Conservation (phyloP, 1,140 invertebrate genomes). For the Drosophila prosaltans region DNA sequence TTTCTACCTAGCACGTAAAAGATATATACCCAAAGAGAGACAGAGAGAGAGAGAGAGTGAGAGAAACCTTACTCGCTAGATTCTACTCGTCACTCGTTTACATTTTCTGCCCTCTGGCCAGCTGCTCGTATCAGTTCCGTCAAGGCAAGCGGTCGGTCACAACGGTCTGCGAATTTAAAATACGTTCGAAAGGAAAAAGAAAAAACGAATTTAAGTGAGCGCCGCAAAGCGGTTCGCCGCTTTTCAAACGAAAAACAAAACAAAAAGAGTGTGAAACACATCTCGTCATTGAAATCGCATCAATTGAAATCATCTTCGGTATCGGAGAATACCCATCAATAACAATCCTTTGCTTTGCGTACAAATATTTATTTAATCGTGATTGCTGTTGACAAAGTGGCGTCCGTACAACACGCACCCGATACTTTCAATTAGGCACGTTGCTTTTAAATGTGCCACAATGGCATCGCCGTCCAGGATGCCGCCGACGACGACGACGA, state of each 20-base stretch:
- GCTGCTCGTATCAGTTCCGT: conserved; percentile 45
- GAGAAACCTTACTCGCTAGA: conserved; percentile 2
- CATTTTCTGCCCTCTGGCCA: conserved; percentile 1
- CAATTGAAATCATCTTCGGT: background rate
- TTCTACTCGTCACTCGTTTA: conserved; percentile 20
- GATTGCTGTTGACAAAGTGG: conserved; percentile 81
- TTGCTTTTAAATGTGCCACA: conserved; percentile 80
- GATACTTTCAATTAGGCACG: conserved; percentile 80
- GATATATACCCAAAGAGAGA: background rate
- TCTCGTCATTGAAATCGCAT: background rate
- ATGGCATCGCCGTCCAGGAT: conserved; percentile 70
- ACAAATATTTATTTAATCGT: conserved; percentile 71
- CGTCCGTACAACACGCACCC: conserved; percentile 60
- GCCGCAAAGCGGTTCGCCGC: conserved; percentile 16
- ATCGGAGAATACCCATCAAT: conserved; percentile 15
- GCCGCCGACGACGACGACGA: conserved; percentile 65
- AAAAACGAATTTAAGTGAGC: conserved; percentile 32
- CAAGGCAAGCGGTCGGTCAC: conserved; percentile 47
- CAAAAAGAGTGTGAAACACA: background rate
- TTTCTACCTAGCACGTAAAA: conserved; percentile 2
- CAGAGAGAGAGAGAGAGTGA: conserved; percentile 22
- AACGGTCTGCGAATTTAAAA: conserved; percentile 40
- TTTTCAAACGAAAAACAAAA: conserved; percentile 25
- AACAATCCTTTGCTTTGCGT: conserved; percentile 61
- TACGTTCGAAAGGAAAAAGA: conserved; percentile 4